Conservation (phyloP, 2,888 invertebrate species). For the Phytoseiulus persimilis region DNA sequence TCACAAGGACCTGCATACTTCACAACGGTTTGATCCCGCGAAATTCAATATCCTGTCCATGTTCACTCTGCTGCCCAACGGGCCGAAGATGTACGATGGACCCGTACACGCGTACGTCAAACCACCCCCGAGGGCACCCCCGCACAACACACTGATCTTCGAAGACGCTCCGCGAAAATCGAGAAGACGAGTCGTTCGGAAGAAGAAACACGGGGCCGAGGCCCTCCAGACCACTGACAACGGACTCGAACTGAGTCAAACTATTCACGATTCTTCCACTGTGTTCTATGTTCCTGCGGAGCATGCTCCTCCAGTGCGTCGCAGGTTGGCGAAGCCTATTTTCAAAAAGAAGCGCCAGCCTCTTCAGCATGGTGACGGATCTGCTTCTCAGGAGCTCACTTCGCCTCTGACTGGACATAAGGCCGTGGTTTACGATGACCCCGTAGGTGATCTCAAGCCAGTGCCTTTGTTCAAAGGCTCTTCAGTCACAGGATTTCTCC, state of each 20-base stretch:
- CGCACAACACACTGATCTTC: not conserved
- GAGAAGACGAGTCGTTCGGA: not conserved
- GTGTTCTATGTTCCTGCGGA: slow-evolving; percentile 34
- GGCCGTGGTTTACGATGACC: slow-evolving; percentile 25
- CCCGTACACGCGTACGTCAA: slow-evolving; percentile 25
- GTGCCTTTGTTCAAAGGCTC: slow-evolving; percentile 25
- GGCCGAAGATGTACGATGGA: slow-evolving; percentile 33
- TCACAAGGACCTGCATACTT: not conserved
- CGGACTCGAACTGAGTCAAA: slow-evolving; percentile 18
- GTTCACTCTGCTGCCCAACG: slow-evolving; percentile 18
- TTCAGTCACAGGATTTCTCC: slow-evolving; percentile 20
- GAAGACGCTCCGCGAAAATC: slow-evolving; percentile 19
- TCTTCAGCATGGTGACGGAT: slow-evolving; percentile 36
- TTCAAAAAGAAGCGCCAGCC: slow-evolving; percentile 39
- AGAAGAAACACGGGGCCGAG: not conserved
- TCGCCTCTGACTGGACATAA: slow-evolving; percentile 30
- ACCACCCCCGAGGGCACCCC: not conserved
- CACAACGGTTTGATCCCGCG: not conserved
- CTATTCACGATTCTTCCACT: slow-evolving; percentile 20
- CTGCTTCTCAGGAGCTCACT: not conserved
- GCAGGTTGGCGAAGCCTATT: slow-evolving; percentile 35
- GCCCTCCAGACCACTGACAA: slow-evolving; percentile 26
- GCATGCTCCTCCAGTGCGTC: slow-evolving; percentile 33
- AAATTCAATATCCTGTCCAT: slow-evolving; percentile 32
- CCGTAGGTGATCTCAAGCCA: slow-evolving; percentile 35